Percentiles rank a stretch among this genome's conserved stretches.
Conservation (phyloP, 2,888 invertebrate genomes). For the Ectropis crepuscularia region DNA sequence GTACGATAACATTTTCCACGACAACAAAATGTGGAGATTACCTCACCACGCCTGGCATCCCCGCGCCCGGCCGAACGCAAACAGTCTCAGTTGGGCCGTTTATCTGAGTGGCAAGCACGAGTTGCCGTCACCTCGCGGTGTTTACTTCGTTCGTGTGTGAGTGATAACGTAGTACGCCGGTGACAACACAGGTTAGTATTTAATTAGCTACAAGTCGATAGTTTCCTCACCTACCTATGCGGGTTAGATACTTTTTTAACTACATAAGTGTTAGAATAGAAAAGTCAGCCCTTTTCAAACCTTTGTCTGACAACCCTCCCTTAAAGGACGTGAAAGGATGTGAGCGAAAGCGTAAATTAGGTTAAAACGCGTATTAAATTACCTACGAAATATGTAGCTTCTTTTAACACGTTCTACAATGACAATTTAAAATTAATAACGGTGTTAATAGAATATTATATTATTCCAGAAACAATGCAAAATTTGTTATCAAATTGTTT, state of each 20-base stretch:
- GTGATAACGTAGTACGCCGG: slow-evolving; percentile 66
- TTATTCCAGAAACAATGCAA: no score
- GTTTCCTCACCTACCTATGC: slow-evolving; percentile 2
- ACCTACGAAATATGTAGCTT: background rate
- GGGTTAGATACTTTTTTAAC: background rate
- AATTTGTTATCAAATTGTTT: slow-evolving; percentile 6
- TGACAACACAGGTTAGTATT: slow-evolving; percentile 41
- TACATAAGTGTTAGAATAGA: background rate
- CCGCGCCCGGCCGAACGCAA: slow-evolving; percentile 46
- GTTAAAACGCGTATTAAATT: slow-evolving; percentile 4
- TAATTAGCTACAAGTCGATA: slow-evolving; percentile 18
- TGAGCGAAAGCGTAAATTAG: slow-evolving; percentile 19
- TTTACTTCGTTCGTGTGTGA: slow-evolving; percentile 58
- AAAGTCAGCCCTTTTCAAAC: slow-evolving; percentile 12
- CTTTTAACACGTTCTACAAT: background rate
- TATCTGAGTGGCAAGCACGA: slow-evolving; percentile 58
- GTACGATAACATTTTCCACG: background rate
- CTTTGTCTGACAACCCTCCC: slow-evolving; percentile 13
- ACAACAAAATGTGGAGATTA: slow-evolving; percentile 37
- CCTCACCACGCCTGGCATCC: slow-evolving; percentile 51
- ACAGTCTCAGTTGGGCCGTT: slow-evolving; percentile 45
- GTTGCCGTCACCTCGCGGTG: slow-evolving; percentile 47
- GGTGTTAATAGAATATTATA: background rate
- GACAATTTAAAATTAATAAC: background rate
- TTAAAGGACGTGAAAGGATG: slow-evolving; percentile 6